These are phyloP conservation scores for Drosophila diplacantha DNA, from an alignment of 2,888 invertebrate species.

Conservation along the genomic window DNA sequence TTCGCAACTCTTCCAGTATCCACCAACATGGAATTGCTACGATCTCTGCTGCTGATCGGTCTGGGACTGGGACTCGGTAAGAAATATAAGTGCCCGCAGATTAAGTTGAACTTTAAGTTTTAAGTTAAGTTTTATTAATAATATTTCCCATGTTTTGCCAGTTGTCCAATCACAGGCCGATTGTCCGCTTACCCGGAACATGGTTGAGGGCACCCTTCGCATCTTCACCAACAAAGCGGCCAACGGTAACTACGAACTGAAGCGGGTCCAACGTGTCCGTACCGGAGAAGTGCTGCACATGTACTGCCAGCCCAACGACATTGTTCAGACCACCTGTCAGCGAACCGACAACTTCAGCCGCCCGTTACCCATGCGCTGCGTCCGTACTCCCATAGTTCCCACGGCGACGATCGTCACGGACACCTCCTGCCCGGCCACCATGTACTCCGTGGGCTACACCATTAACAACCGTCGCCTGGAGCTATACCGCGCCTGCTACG, in stretches of 20 bases:
- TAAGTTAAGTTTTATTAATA: too few species aligned
- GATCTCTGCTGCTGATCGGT: slow-evolving; percentile 9
- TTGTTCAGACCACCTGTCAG: slow-evolving; percentile 23
- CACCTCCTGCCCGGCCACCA: slow-evolving; percentile 24
- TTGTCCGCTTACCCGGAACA: slow-evolving; percentile 25
- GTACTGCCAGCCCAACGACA: slow-evolving; percentile 18
- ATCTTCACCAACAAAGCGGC: slow-evolving; percentile 33
- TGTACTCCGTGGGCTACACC: slow-evolving; percentile 34
- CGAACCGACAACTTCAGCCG: slow-evolving; percentile 11
- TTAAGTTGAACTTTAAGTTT: too few species aligned
- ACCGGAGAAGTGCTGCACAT: slow-evolving; percentile 21
- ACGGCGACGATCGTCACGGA: slow-evolving; percentile 15
- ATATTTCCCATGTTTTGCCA: neutral
- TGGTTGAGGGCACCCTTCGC: slow-evolving; percentile 40
- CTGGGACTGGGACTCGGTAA: slow-evolving; percentile 24
- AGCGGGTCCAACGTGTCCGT: slow-evolving; percentile 17
- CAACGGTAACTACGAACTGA: slow-evolving; percentile 6
- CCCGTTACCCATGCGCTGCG: slow-evolving; percentile 19
- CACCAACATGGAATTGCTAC: slow-evolving; percentile 24
- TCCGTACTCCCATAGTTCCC: slow-evolving; percentile 8
- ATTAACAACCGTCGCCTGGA: slow-evolving; percentile 19
- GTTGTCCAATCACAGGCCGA: slow-evolving; percentile 23
- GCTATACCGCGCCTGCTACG: slow-evolving; percentile 42
- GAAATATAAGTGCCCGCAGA: neutral
- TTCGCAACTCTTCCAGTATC: neutral